Evolutionary conservation across 2,888 invertebrate species (phyloP).

Genomic region (Crocallis elinguaria): DNA sequence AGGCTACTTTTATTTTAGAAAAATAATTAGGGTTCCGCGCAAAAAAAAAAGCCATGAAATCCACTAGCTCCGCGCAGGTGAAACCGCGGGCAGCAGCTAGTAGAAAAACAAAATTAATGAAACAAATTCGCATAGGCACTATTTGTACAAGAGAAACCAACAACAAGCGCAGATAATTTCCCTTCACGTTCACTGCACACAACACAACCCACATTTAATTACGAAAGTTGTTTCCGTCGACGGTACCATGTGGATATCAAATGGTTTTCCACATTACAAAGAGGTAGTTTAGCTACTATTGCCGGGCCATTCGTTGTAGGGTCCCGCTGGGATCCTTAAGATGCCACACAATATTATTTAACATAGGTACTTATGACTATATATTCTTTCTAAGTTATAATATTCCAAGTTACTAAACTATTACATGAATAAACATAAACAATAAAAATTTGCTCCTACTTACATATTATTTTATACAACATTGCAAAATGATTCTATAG

Average conservation of each 20-base stretch:
- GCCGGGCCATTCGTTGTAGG: constrained; percentile 55
- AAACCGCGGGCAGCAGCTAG: too few relatives aligned
- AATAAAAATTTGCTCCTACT: not conserved
- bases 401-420: too few relatives aligned
- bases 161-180: constrained; percentile 2
- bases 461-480: too few relatives aligned
- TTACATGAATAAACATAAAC: not conserved
- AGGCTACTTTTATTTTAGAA: too few relatives aligned
- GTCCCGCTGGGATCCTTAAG: constrained; percentile 45
- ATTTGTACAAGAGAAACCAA: not conserved
- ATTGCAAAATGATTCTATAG: too few relatives aligned
- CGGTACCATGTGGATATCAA: constrained; percentile 34
- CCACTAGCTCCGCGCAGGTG: too few relatives aligned
- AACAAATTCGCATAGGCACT: not conserved
- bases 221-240: constrained; percentile 22
- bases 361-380: not conserved
- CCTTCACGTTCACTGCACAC: constrained; percentile 12
- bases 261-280: constrained; percentile 50
- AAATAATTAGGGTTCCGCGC: too few relatives aligned
- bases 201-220: constrained; percentile 25
- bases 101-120: not conserved
- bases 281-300: constrained; percentile 49
- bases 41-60: too few relatives aligned
- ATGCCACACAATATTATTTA: not conserved
- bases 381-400: too few relatives aligned